These are phyloP conservation scores for Premnoplex brunnescens DNA, from an alignment of 2,797 vertebrate genomes.

Conservation along the genomic window DNA sequence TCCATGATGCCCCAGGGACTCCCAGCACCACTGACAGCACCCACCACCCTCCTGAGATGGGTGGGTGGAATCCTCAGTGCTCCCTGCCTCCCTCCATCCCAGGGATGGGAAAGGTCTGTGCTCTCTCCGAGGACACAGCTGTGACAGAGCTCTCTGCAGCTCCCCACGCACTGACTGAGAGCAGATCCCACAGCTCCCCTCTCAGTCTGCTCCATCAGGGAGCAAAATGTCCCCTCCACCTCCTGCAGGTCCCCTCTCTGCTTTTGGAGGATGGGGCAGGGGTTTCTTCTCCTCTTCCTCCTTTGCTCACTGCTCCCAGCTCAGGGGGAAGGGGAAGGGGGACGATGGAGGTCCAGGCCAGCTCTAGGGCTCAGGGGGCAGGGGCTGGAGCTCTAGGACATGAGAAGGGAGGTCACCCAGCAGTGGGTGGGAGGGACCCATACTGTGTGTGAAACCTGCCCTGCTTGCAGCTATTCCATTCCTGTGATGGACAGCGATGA, in stretches of 20 bases:
- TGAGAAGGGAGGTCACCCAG: background rate
- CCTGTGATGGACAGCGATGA: fast-evolving
- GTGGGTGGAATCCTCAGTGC: background rate
- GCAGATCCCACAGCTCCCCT: background rate
- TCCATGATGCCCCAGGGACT: fast-evolving
- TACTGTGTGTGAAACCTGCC: background rate
- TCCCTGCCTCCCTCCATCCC: background rate
- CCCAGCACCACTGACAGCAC: background rate
- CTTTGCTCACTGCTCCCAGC: background rate
- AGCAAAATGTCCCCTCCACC: fast-evolving
- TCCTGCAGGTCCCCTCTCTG: background rate
- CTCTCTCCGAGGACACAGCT: background rate
- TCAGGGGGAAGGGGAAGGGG: background rate
- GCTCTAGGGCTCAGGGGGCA: background rate
- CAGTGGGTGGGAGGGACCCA: background rate
- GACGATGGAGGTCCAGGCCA: background rate
- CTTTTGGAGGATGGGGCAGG: fast-evolving
- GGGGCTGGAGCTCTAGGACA: background rate
- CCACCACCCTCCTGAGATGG: too few relatives aligned
- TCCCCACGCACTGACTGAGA: fast-evolving
- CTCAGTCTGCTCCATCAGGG: background rate
- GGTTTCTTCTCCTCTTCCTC: background rate
- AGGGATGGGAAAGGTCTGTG: background rate
- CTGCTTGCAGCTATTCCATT: background rate
- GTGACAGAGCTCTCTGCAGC: background rate